These are phyloP conservation scores for Eupithecia subumbrata DNA, from an alignment of 2,888 invertebrate genomes.

Conservation along the genomic window DNA sequence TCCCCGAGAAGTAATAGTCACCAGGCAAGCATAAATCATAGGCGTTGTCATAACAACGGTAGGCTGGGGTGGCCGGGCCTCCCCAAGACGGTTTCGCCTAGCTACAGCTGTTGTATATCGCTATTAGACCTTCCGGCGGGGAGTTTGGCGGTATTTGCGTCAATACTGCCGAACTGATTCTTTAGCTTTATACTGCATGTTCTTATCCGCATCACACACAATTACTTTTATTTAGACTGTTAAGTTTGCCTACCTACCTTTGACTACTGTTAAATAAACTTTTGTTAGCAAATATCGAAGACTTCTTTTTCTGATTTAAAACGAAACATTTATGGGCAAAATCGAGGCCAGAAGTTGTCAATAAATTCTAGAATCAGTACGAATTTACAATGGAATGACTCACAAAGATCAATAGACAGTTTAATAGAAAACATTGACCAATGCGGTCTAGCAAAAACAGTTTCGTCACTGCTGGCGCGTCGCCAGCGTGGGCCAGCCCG, in stretches of 20 bases:
- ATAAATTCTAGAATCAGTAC: slow-evolving; percentile 14
- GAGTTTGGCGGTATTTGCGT: slow-evolving; percentile 57
- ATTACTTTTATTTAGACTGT: not conserved
- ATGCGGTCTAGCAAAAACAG: slow-evolving; percentile 51
- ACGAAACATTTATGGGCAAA: not conserved
- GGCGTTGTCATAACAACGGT: slow-evolving; percentile 70
- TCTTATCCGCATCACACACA: slow-evolving; percentile 15
- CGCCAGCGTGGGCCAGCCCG: slow-evolving; percentile 52
- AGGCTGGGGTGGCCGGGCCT: slow-evolving; percentile 59
- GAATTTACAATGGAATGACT: slow-evolving; percentile 27
- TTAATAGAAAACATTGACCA: slow-evolving; percentile 50
- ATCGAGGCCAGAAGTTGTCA: not conserved
- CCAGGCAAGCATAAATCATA: slow-evolving; percentile 71
- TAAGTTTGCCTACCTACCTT: no score
- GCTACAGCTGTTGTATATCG: slow-evolving; percentile 67
- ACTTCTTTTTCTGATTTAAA: not conserved
- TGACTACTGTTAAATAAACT: not conserved
- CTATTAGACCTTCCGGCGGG: slow-evolving; percentile 59
- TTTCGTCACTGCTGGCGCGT: slow-evolving; percentile 65
- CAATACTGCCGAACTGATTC: slow-evolving; percentile 53
- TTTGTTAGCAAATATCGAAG: not conserved
- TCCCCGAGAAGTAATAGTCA: slow-evolving; percentile 51
- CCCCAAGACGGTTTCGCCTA: slow-evolving; percentile 63
- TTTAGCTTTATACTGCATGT: slow-evolving; percentile 16
- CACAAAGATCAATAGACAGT: slow-evolving; percentile 40